phyloP scores from a whole-genome alignment of 2,113 vertebrate species.

The Solea solea region DNA sequence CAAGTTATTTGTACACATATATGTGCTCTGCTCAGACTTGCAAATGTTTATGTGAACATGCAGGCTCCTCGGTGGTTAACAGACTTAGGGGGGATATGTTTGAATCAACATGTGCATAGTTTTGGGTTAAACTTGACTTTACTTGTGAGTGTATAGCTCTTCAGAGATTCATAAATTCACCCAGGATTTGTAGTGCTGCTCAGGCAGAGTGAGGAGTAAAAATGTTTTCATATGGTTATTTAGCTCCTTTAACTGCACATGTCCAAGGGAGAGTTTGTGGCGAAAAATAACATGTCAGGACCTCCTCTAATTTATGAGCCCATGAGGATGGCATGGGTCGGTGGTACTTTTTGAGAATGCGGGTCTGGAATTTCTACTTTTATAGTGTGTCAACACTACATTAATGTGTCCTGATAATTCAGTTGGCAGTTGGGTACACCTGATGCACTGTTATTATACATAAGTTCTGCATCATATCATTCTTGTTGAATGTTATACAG shows the following conservation, averaged over 20 bases:
- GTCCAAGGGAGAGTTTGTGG: conserved; percentile 29
- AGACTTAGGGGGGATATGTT: not conserved
- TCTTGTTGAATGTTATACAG: not conserved
- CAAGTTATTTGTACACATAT: conserved; percentile 1
- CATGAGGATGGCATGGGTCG: conserved; percentile 36
- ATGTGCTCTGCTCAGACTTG: conserved; percentile 2
- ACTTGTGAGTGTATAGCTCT: conserved; percentile 31
- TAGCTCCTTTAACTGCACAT: conserved; percentile 51
- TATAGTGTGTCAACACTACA: conserved; percentile 22
- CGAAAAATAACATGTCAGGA: conserved; percentile 63
- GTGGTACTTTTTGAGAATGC: conserved; percentile 27
- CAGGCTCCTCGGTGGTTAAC: conserved; percentile 21
- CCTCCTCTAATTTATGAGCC: conserved; percentile 54
- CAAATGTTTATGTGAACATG: conserved; percentile 10
- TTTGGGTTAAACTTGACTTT: conserved; percentile 42
- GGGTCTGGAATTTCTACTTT: conserved; percentile 25
- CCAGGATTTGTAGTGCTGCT: conserved; percentile 51
- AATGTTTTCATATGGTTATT: conserved; percentile 60
- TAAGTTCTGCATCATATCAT: not conserved
- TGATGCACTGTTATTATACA: not conserved
- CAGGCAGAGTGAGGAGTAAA: conserved; percentile 33
- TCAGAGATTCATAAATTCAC: conserved; percentile 62
- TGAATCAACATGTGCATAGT: conserved; percentile 31
- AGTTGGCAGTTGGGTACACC: not conserved
- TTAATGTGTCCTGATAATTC: conserved; percentile 7